Evolutionary conservation across 2,888 invertebrate genomes (phyloP).

Genomic region (Herminia tarsipennalis): DNA sequence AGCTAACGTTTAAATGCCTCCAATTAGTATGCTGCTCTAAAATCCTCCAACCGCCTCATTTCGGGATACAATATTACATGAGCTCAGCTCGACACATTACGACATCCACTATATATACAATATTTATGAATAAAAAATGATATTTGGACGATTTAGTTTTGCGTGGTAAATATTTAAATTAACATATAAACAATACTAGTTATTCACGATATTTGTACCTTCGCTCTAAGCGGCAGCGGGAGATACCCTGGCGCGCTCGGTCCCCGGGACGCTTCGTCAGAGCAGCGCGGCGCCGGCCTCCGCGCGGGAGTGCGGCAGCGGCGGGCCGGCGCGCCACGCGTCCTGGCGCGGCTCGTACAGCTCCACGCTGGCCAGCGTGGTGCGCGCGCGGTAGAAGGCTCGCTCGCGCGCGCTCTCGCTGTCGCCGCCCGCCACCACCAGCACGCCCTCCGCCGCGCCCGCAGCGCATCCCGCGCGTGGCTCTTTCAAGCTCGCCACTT

Average conservation of each 20-base stretch:
- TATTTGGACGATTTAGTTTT: neutral
- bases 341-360: slow-evolving; percentile 92
- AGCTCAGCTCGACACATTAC: too few species aligned
- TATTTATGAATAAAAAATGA: too few species aligned
- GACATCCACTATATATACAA: too few species aligned
- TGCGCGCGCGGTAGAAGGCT: slow-evolving; percentile 92
- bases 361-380: slow-evolving; percentile 93
- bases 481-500: slow-evolving; percentile 89
- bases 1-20: too few species aligned
- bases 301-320: slow-evolving; percentile 93
- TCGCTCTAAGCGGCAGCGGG: neutral
- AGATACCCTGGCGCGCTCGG: slow-evolving; percentile 3
- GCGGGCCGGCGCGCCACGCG: slow-evolving; percentile 91
- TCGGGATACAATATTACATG: too few species aligned
- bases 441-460: slow-evolving; percentile 92
- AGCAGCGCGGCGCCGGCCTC: slow-evolving; percentile 95
- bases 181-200: neutral
- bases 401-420: slow-evolving; percentile 90
- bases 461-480: slow-evolving; percentile 94
- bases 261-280: slow-evolving; percentile 66
- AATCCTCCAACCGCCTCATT: too few species aligned
- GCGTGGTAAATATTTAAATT: neutral
- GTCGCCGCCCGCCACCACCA: slow-evolving; percentile 95
- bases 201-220: slow-evolving; percentile 1
- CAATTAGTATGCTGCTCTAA: too few species aligned